Percentiles rank a stretch among this genome's conserved stretches.
These are phyloP conservation scores for Scomberomorus guttatus DNA, from an alignment of 2,797 vertebrate genomes.

Conservation along the genomic window DNA sequence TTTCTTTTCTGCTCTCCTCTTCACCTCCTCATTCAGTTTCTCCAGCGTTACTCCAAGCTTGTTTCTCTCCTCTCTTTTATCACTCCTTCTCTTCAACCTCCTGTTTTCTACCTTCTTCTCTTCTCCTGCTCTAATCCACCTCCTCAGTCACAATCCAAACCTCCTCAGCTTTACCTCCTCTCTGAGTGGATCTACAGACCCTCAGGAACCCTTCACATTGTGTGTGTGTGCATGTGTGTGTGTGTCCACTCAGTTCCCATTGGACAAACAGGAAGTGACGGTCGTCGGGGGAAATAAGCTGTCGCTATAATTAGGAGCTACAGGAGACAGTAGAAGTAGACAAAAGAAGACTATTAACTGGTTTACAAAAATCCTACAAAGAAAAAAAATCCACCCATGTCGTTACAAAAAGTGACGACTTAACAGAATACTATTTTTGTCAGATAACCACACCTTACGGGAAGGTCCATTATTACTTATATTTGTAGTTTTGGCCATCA, in stretches of 20 bases:
- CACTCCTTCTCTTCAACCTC: constrained; percentile 1
- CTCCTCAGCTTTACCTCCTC: constrained; percentile 37
- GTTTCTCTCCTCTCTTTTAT: background rate
- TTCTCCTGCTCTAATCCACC: constrained; percentile 15
- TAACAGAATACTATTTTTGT: too few relatives aligned
- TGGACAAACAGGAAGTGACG: constrained; percentile 81
- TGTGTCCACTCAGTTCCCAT: constrained; percentile 59
- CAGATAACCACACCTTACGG: too few relatives aligned
- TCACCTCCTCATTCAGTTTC: constrained; percentile 13
- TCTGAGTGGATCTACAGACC: constrained; percentile 70
- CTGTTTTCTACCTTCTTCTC: background rate
- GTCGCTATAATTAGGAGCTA: constrained; percentile 75
- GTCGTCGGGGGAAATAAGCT: constrained; percentile 50
- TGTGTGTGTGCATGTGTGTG: constrained; percentile 38
- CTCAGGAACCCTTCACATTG: constrained; percentile 70
- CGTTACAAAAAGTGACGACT: background rate
- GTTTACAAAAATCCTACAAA: background rate
- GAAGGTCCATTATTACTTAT: too few relatives aligned
- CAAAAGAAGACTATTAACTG: constrained; percentile 5
- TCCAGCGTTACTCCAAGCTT: background rate
- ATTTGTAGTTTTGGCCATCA: too few relatives aligned
- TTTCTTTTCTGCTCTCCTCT: background rate
- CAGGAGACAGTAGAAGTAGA: constrained; percentile 55
- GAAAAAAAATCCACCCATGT: background rate
- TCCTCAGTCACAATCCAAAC: constrained; percentile 10